A percentile compares a stretch with the other conserved stretches of the same genome.
phyloP scores from a whole-genome alignment of 1,140 invertebrate species.

The Drosophila azteca region DNA sequence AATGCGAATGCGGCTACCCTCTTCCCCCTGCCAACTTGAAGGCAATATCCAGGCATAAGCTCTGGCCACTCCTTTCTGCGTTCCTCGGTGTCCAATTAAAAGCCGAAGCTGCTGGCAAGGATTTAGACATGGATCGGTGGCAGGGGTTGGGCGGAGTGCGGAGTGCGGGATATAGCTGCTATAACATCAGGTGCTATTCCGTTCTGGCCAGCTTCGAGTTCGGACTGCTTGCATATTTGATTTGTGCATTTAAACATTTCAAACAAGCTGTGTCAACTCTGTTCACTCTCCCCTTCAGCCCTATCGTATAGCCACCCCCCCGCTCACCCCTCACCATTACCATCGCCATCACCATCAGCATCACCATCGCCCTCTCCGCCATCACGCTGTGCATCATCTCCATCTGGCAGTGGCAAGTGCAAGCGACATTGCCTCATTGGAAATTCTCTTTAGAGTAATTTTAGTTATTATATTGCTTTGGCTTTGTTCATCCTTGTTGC shows the following conservation, averaged over 20 bases:
- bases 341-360: neutral
- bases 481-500: conserved; percentile 62
- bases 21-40: neutral
- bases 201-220: conserved; percentile 17
- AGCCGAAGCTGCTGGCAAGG: conserved; percentile 43
- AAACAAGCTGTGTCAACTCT: conserved; percentile 52
- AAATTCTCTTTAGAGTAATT: conserved; percentile 80
- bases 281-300: neutral
- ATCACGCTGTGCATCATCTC: conserved; percentile 12
- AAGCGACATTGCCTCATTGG: conserved; percentile 63
- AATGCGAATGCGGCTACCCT: no score
- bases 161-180: conserved; percentile 28
- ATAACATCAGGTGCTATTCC: conserved; percentile 63
- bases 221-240: conserved; percentile 78
- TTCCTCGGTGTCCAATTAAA: conserved; percentile 70
- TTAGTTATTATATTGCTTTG: conserved; percentile 81
- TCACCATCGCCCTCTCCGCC: neutral
- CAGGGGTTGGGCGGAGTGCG: conserved; percentile 11
- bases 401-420: conserved; percentile 30
- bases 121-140: conserved; percentile 21
- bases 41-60: conserved; percentile 24
- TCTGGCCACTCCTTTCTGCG: conserved; percentile 38
- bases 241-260: conserved; percentile 81
- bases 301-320: no score
- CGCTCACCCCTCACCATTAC: neutral